Evolutionary conservation across 2,888 invertebrate species (phyloP).

Genomic region (Drosophila pullipes): DNA sequence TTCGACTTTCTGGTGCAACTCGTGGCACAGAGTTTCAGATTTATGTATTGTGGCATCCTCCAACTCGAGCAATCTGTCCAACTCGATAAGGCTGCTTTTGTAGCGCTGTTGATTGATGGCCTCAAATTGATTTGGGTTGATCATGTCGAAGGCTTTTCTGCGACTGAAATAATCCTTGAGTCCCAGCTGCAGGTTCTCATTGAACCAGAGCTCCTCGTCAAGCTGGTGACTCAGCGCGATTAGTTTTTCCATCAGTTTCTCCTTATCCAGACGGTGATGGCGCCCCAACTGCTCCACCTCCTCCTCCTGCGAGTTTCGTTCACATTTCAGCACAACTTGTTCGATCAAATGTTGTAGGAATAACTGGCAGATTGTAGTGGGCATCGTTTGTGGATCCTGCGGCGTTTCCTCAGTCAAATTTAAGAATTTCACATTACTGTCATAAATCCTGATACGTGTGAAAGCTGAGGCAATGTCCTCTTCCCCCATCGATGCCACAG

Average conservation of each 20-base stretch:
- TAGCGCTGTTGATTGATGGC: conserved; percentile 3
- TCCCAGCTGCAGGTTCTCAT: neutral
- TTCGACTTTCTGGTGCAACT: neutral
- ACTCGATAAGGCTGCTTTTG: neutral
- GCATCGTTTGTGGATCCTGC: neutral
- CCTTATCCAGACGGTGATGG: conserved; percentile 19
- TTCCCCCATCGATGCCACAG: neutral
- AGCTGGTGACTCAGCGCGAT: fast-evolving
- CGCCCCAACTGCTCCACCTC: neutral
- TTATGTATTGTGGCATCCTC: neutral
- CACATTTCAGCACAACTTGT: conserved; percentile 1
- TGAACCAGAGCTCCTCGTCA: fast-evolving
- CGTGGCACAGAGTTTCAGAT: fast-evolving
- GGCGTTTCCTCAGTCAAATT: neutral
- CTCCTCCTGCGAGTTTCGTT: neutral
- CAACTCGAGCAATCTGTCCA: conserved; percentile 28
- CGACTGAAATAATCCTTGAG: conserved; percentile 20
- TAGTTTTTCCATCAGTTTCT: conserved; percentile 29
- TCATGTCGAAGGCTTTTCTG: neutral
- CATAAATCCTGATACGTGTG: neutral
- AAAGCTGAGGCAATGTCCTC: neutral
- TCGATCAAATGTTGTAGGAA: neutral
- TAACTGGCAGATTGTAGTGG: neutral
- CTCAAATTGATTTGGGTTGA: neutral
- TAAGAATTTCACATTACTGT: neutral